Evolutionary conservation across 2,888 invertebrate species (phyloP).

Genomic region (Cryptocephalus primarius): DNA sequence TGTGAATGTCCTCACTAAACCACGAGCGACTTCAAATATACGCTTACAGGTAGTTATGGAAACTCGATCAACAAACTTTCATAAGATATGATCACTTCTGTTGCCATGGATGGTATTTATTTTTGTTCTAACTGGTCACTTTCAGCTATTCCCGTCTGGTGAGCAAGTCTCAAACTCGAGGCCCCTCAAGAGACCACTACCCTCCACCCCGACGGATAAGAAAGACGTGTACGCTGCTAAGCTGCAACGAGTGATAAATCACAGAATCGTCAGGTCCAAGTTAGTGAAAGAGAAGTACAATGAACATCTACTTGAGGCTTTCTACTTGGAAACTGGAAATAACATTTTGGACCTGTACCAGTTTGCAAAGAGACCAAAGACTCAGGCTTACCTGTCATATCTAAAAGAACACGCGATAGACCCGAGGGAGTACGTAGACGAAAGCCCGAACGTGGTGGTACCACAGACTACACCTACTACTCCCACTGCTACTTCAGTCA

Average conservation of each 20-base stretch:
- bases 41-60: constrained; percentile 28
- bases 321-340: constrained; percentile 76
- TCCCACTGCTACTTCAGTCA: constrained; percentile 29
- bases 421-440: constrained; percentile 24
- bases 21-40: constrained; percentile 26
- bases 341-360: constrained; percentile 80
- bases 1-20: constrained; percentile 33
- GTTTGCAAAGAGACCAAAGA: constrained; percentile 74
- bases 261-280: constrained; percentile 58
- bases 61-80: not conserved
- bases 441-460: constrained; percentile 27
- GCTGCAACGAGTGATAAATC: constrained; percentile 59
- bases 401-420: constrained; percentile 48
- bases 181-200: constrained; percentile 38
- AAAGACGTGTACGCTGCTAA: constrained; percentile 43
- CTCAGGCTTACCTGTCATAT: constrained; percentile 63
- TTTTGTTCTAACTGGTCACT: too few relatives aligned
- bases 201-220: constrained; percentile 35
- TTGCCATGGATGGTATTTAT: too few relatives aligned
- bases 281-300: constrained; percentile 61
- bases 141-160: constrained; percentile 4
- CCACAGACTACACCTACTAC: constrained; percentile 25
- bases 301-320: constrained; percentile 73
- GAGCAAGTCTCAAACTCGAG: constrained; percentile 10
- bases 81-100: not conserved